Evolutionary conservation across 2,888 invertebrate genomes (phyloP), one percentile per base, ranked within the genome.

Genomic region (Protophormia terraenovae): DNA sequence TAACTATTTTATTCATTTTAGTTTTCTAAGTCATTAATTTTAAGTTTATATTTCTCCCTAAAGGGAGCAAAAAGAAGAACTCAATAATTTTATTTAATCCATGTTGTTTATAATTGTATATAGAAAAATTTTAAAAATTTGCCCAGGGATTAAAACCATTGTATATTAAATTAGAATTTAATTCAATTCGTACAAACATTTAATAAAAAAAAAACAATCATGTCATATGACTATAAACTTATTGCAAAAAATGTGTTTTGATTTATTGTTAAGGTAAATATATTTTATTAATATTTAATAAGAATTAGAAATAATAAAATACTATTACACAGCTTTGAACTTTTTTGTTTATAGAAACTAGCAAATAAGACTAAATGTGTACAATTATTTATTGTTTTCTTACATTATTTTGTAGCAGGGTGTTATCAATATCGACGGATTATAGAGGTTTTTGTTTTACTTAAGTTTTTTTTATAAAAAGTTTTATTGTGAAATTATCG

Each of bases 131-230:
- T 27, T 58, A 24, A 0, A 35, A 14, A 47, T 19, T 60, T 72
- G 66, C 73, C 75, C 86, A 86, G 86, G 86, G 86, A 86, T 62
- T 76, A 45, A 6, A 79, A 72, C 45, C 58, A 35, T 53, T 55
- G 55, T 55, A 64, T 45, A 22, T 29, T 41, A 75, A n/a, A 19
- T 81, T 41, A 67, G 47, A 75, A 50, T 47, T 38, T 58, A 73
- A 45, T 22, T 35, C 7, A 27, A 73, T 35, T 66, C 16, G 66
- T 80, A 79, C 58, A 80, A 80, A 73, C 14, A 35, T 55, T 58
- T 45, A 75, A 73, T 38, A 67, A 67, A 67, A 50, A 16, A n/a
- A 8, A 47, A 12, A 32, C 32, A 32, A 2, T 50, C 16, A 58
- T 58, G 22, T 32, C n/a, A 55, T 27, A 29, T 55, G 3, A 27